Evolutionary conservation across 2,888 invertebrate species (phyloP), one percentile per base, ranked within the genome.

Genomic region (Ptilodon capucinus): DNA sequence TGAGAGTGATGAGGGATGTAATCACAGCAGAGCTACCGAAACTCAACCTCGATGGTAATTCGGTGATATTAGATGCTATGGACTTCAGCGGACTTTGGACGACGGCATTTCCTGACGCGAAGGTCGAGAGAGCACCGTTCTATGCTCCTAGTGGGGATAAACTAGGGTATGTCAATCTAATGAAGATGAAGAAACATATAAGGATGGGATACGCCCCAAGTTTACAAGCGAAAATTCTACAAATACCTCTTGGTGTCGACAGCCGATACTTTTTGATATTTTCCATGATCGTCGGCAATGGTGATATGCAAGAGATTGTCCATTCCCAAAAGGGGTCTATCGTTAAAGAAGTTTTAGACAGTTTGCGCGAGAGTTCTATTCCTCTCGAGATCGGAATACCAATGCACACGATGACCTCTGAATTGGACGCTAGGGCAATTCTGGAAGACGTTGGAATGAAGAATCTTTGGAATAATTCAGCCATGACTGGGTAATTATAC

Each of bases 311-410:
- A 6, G 6, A 1, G 0, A 2, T 16, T 13, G 2, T 45, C 0
- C 28, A 14, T 1, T 6, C 2, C 9, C 0, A 39, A 0, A 39
- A 35, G 4, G 38, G 14, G 5, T 38, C 44, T 2, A 3, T 48
- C 7, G 0, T 54, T 9, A 21, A 42, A 9, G 55, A 64, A 13
- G 0, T 25, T 17, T 8, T 57, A 4, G 35, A 19, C 1, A 11
- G 17, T 4, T 16, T 47, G 1, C 28, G 19, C 0, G 28, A 44
- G 6, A 63, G 51, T 35, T 17, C 19, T 4, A 39, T 57, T 2
- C 47, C 57, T 1, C 3, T 63, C 6, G 50, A 57, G 0, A 50
- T 63, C 0, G 60, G 50, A 9, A 46, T 60, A 11, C 60, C 63
- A 6, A 40, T 18, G 9, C 46, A 46, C 7, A 48, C 43, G 1